Percentiles rank a stretch among this genome's conserved stretches.
Conservation (phyloP, 1,140 invertebrate species). For the Ephestia elutella region DNA sequence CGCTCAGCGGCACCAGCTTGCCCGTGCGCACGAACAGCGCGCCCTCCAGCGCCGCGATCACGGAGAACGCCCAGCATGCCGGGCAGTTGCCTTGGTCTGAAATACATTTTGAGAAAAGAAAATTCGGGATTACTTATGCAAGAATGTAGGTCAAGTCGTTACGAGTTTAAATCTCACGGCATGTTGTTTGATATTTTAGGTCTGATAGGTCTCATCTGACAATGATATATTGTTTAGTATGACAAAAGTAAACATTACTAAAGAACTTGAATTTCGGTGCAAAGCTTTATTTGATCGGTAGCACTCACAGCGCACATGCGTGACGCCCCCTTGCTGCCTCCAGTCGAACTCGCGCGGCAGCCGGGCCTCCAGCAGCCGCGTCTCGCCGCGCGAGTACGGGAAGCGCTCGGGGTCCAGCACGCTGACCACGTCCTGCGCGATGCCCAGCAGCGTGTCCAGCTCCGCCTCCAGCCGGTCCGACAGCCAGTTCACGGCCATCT, state of each 20-base stretch:
- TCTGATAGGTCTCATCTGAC: too few relatives aligned
- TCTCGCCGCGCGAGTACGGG: slow-evolving; percentile 26
- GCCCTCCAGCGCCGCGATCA: slow-evolving; percentile 83
- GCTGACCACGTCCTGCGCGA: slow-evolving; percentile 23
- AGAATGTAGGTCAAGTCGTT: too few relatives aligned
- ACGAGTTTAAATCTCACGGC: too few relatives aligned
- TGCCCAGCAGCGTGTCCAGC: slow-evolving; percentile 28
- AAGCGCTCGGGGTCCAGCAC: slow-evolving; percentile 20
- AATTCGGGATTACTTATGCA: too few relatives aligned
- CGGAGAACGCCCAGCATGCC: slow-evolving; percentile 76
- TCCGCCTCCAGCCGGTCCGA: slow-evolving; percentile 38
- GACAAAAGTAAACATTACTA: too few relatives aligned
- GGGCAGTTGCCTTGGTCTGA: slow-evolving; percentile 42
- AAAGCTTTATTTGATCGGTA: too few relatives aligned
- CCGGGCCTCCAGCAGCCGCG: slow-evolving; percentile 22
- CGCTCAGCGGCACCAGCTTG: slow-evolving; percentile 40
- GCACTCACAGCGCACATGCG: slow-evolving; percentile 34
- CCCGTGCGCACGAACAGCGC: slow-evolving; percentile 64
- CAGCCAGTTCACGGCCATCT: slow-evolving; percentile 36
- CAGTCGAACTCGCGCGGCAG: slow-evolving; percentile 40
- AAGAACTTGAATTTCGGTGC: too few relatives aligned
- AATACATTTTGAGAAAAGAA: too few relatives aligned
- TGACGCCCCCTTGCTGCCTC: slow-evolving; percentile 43
- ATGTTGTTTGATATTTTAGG: too few relatives aligned
- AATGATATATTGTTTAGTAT: too few relatives aligned